Percentiles rank a stretch among this genome's conserved stretches.
Conservation (phyloP, 1,140 invertebrate species). For the Diorhabda sublineata region DNA sequence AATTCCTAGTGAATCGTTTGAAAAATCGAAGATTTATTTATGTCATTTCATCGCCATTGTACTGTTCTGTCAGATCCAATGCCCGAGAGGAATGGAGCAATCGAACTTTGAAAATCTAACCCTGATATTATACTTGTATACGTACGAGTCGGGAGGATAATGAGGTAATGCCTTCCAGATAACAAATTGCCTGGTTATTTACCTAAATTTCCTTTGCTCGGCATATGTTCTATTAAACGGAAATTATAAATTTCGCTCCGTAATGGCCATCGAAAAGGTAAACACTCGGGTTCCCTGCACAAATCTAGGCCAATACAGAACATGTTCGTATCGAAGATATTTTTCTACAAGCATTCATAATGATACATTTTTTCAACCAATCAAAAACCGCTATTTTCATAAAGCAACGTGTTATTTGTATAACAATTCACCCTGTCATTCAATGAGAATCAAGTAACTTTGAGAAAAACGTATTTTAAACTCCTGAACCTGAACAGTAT, state of each 20-base stretch:
- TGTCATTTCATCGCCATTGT: constrained; percentile 23
- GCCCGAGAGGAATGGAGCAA: constrained; percentile 1
- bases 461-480: too few species aligned
- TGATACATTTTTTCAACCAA: too few species aligned
- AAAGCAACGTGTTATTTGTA: too few species aligned
- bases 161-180: constrained; percentile 17
- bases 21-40: constrained; percentile 25
- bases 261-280: constrained; percentile 7
- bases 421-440: too few species aligned
- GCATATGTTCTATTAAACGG: constrained; percentile 28
- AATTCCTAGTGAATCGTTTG: constrained; percentile 19
- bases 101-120: constrained; percentile 4
- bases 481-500: too few species aligned
- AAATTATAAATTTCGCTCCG: constrained; percentile 31
- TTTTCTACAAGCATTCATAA: too few species aligned
- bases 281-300: neutral
- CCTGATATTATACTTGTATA: neutral
- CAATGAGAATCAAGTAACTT: too few species aligned
- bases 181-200: constrained; percentile 32
- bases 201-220: constrained; percentile 26
- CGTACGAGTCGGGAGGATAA: constrained; percentile 16
- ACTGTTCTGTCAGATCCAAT: constrained; percentile 21
- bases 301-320: too few species aligned
- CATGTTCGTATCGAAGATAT: too few species aligned
- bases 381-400: too few species aligned